These are phyloP conservation scores for Mongoloraphidia duomilia DNA, from an alignment of 2,888 invertebrate genomes.

Conservation along the genomic window DNA sequence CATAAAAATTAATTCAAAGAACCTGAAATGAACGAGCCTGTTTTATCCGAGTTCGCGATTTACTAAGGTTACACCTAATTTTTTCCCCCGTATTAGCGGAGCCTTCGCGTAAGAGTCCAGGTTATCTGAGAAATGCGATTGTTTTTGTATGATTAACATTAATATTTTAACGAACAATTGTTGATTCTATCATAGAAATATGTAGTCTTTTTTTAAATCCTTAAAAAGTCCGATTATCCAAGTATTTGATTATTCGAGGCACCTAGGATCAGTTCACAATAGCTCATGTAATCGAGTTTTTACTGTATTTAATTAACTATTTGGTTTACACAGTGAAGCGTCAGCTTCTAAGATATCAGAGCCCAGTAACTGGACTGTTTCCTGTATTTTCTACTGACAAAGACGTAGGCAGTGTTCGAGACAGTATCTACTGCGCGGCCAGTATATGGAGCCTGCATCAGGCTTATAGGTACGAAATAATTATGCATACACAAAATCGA, in stretches of 20 bases:
- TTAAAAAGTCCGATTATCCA: not conserved
- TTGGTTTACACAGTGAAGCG: constrained; percentile 56
- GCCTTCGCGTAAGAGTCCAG: too few relatives aligned
- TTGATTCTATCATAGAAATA: too few relatives aligned
- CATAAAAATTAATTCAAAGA: constrained; percentile 7
- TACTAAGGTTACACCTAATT: not conserved
- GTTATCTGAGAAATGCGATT: too few relatives aligned
- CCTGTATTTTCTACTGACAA: constrained; percentile 72
- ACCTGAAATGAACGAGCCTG: too few relatives aligned
- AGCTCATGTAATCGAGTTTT: not conserved
- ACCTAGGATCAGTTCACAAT: too few relatives aligned
- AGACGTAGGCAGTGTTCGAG: constrained; percentile 75
- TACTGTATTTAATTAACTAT: not conserved
- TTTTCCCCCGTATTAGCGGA: not conserved
- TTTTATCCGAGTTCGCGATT: not conserved
- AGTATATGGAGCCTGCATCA: constrained; percentile 95
- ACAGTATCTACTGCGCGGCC: constrained; percentile 93
- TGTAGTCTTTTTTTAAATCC: too few relatives aligned
- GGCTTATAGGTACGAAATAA: constrained; percentile 62
- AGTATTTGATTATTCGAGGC: constrained; percentile 2
- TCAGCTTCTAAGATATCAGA: constrained; percentile 81
- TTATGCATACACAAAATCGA: not conserved
- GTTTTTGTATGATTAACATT: too few relatives aligned
- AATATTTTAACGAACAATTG: too few relatives aligned
- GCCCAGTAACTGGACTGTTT: constrained; percentile 85